Conservation (phyloP, 1,140 invertebrate genomes). For the Saxidomus purpurata region DNA sequence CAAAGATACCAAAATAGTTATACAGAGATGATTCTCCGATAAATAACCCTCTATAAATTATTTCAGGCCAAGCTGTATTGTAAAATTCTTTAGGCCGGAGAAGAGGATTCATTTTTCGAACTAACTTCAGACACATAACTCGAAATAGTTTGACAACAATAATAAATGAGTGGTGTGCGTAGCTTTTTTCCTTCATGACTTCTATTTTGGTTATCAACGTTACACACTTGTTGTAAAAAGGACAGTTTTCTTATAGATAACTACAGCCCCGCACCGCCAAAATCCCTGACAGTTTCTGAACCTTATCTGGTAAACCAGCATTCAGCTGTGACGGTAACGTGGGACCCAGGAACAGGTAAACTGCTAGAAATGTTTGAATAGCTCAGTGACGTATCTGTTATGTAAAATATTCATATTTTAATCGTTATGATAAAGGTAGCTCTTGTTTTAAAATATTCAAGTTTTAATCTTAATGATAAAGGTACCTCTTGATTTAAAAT, state of each 20-base stretch:
- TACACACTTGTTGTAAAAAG: neutral
- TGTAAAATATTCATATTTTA: neutral
- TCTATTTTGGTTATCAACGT: too few species aligned
- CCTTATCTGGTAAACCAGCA: neutral
- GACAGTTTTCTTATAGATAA: constrained; percentile 17
- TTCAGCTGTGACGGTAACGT: constrained; percentile 18
- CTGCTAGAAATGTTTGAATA: neutral
- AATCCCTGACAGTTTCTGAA: neutral
- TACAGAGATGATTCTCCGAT: too few species aligned
- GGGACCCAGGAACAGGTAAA: constrained; percentile 44
- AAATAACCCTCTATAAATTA: too few species aligned
- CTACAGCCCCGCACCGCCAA: neutral
- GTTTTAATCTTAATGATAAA: neutral
- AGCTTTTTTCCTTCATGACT: too few species aligned
- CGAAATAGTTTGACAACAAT: too few species aligned
- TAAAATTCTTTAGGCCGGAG: neutral
- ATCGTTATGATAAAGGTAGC: too few species aligned
- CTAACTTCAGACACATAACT: neutral
- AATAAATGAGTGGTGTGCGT: too few species aligned
- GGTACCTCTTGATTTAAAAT: too few species aligned
- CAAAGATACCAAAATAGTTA: too few species aligned
- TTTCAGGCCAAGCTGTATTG: too few species aligned
- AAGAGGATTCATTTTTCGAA: neutral
- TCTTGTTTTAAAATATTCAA: too few species aligned
- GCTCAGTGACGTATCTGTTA: too few species aligned